Evolutionary conservation across 2,888 invertebrate genomes (phyloP), one percentile per base, ranked within the genome.

Genomic region (Vesta saturnalis): DNA sequence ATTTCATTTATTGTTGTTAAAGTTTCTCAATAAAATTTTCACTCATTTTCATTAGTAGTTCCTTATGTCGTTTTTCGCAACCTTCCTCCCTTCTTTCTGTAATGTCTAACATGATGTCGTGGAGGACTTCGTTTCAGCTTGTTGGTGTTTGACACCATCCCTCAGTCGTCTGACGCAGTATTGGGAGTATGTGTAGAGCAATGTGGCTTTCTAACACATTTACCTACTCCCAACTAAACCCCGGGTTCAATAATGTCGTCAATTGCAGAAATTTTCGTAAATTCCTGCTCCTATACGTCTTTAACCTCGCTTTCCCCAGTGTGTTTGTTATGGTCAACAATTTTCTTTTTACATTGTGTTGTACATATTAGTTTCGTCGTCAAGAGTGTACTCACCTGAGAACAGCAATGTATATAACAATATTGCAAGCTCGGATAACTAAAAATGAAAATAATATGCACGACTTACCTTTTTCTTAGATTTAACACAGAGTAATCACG

Each of bases 161-260:
- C 12, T 43, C n/a, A 43, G 2, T 4, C 4, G 12, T 12, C 4
- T 54, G 54, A 54, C n/a, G 8, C 2, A 3, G 21, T n/a, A 54
- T 3, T 5, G 18, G 19, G n/a, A 21, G n/a, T 54, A 6, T 6
- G 12, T n/a, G 4, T 12, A 43, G 43, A 43, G 43, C 2, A 8
- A 8, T 10, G 2, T 12, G 1, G 4, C 12, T 43, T n/a, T 10
- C n/a, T n/a, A n/a, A n/a, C n/a, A n/a, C n/a, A n/a, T n/a, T n/a
- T n/a, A n/a, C n/a, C n/a, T n/a, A n/a, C n/a, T n/a, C n/a, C n/a
- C n/a, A n/a, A n/a, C n/a, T n/a, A 54, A 6, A 4, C 72, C 49
- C 72, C 73, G 30, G 74, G 73, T 61, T 73, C 68, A 22, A 74
- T 65, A 54, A 72, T 74, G 21, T n/a, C n/a, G n/a, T 75, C 72